Conservation (phyloP, 2,113 vertebrate genomes). For the Austrofundulus limnaeus region DNA sequence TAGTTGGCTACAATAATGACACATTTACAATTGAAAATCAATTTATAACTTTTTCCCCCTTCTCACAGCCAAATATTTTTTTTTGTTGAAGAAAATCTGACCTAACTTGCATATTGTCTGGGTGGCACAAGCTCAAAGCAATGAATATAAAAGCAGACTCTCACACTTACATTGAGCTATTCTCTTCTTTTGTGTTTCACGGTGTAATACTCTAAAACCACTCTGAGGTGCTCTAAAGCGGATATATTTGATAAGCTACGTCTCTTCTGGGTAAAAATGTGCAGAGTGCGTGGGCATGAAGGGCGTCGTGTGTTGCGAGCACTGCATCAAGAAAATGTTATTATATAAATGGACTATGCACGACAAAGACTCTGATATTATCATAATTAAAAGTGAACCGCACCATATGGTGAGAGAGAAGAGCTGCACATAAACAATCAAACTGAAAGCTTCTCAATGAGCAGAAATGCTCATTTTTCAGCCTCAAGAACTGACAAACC, state of each 20-base stretch:
- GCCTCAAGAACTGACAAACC: conserved; percentile 56
- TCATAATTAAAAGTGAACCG: conserved; percentile 81
- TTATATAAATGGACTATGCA: conserved; percentile 80
- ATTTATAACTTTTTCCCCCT: conserved; percentile 56
- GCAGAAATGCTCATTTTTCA: conserved; percentile 72
- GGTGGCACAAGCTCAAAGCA: conserved; percentile 36
- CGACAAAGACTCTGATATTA: conserved; percentile 81
- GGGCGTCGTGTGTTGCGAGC: conserved; percentile 26
- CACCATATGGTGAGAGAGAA: conserved; percentile 77
- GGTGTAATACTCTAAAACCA: conserved; percentile 50
- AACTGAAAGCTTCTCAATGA: conserved; percentile 74
- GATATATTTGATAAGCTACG: conserved; percentile 55
- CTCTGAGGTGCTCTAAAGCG: conserved; percentile 40
- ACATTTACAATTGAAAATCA: conserved; percentile 44
- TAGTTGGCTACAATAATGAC: conserved; percentile 45
- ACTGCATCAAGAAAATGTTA: conserved; percentile 73
- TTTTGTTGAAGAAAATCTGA: conserved; percentile 55
- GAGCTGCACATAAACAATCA: conserved; percentile 78
- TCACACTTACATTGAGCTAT: conserved; percentile 26
- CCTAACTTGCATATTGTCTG: conserved; percentile 52
- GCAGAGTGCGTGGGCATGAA: conserved; percentile 22
- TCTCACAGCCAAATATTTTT: conserved; percentile 43
- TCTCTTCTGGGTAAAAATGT: conserved; percentile 35
- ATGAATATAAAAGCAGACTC: conserved; percentile 40
- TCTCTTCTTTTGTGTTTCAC: conserved; percentile 30